These are phyloP conservation scores for Drosophila antonietae DNA, from an alignment of 2,888 invertebrate genomes.

Conservation along the genomic window DNA sequence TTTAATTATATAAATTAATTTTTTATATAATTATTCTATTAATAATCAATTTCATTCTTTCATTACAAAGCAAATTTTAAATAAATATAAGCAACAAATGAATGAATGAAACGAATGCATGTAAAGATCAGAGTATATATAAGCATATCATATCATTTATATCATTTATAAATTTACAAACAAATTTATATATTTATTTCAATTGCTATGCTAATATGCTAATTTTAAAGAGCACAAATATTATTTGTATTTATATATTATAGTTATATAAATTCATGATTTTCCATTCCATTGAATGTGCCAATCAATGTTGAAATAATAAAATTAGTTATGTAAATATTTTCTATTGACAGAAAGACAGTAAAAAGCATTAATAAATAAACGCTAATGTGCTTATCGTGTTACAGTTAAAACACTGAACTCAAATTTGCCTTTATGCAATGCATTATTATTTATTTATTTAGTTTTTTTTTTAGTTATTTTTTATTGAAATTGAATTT, in stretches of 20 bases:
- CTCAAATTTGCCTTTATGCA: slow-evolving; percentile 1
- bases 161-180: too few species aligned
- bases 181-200: too few species aligned
- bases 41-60: too few species aligned
- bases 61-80: too few species aligned
- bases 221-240: not conserved
- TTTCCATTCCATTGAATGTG: not conserved
- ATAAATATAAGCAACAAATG: too few species aligned
- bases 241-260: not conserved
- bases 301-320: slow-evolving; percentile 3
- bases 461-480: too few species aligned
- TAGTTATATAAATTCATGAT: not conserved
- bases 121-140: too few species aligned
- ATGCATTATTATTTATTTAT: not conserved
- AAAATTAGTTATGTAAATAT: slow-evolving; percentile 3
- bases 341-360: not conserved
- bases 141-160: too few species aligned
- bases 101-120: too few species aligned
- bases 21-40: too few species aligned
- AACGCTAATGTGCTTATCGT: slow-evolving; percentile 9
- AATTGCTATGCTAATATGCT: too few species aligned
- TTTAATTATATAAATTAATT: too few species aligned
- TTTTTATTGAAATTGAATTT: not conserved
- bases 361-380: slow-evolving; percentile 2
- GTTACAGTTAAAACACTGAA: not conserved